Evolutionary conservation across 2,888 invertebrate species (phyloP), one percentile per base, ranked within the genome.

Genomic region (Pachycephus smyrnensis): DNA sequence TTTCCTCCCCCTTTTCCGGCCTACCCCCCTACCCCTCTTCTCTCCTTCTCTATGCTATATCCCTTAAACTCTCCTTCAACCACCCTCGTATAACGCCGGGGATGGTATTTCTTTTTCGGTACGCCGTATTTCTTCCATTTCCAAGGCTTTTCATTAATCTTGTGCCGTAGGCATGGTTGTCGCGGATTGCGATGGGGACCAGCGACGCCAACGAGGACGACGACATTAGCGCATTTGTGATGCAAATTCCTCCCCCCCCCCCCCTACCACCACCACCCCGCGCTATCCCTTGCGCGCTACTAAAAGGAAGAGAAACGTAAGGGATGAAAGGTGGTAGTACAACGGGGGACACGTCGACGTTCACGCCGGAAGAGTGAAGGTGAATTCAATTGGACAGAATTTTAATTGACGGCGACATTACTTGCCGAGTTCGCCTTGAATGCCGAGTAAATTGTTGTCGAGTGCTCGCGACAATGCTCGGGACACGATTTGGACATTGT

Each of bases 191-290:
- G 71, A 80, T 78, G 78, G 73, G 68, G 37, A 74, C 79, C 74
- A 73, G 76, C 75, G 73, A 36, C 77, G 55, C 75, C n/a, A 4
- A 15, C 35, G 35, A 71, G 73, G 69, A 73, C 73, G 74, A 75
- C 78, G 78, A 83, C 84, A 86, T 87, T 86, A 87, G 84, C 84
- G 83, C 83, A 87, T 87, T 88, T 87, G 86, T 83, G 80, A 87
- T 86, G 87, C 85, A 87, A 87, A 87, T 87, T 76, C 75, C 40
- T 36, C 68, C 73, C 77, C 23, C 36, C 32, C 77, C 33, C 73
- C 77, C 76, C 73, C 73, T 73, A 78, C 71, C 75, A 71, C 73
- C 69, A 75, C 73, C 73, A 15, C 76, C 68, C 77, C n/a, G 69
- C 69, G 69, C n/a, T 12, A 6, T 69, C 69, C 30, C 37, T 15